Base-by-base conservation (phyloP, 2,113 vertebrate species). In the Sylvilagus bachmani region DNA sequence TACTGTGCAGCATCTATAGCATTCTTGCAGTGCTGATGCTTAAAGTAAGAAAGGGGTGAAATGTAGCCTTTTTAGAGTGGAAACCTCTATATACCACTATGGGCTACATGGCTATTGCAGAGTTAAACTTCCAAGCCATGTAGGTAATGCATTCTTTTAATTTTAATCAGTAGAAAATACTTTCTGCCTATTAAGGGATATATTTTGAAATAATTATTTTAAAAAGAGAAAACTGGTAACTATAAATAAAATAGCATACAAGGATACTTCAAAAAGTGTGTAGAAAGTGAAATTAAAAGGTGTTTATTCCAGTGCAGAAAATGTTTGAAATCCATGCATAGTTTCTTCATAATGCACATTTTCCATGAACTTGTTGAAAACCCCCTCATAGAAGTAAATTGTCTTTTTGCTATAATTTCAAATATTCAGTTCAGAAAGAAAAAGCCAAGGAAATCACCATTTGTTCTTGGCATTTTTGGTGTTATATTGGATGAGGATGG, bases 351-450 rank as follows among this genome's bases (percentile, higher is more conserved):
- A 13, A 58, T 58, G 55, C 17, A 16, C 55, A 58, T 58, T 16
- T 58, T 17, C 55, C 55, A 58, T 58, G 55, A 16, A 58, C 55
- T 17, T 58, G 3, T 17, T 58, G 55, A 58, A 58, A 58, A 17
- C 17, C 17, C 17, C 55, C 55, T 58, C 55, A 13, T 58, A 10
- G 85, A 84, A 88, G 36, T 16, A n/a, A 78, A 74, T 58, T 71
- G 3, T 77, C 25, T 53, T 85, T 88, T 74, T 75, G 55, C 19
- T 69, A 4, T 79, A 71, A 90, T 89, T 82, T 90, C 33, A 36
- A 22, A 62, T 86, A 83, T 58, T 97, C 62, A 27, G 89, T 96
- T 92, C 84, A 93, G 62, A 77, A 83, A 64, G 33, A 22, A 87
- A 84, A 79, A 85, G 66, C 9, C 14, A 71, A 38, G 36, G 71